Conservation (phyloP, 2,888 invertebrate genomes). For the Tetragonula carbonaria region DNA sequence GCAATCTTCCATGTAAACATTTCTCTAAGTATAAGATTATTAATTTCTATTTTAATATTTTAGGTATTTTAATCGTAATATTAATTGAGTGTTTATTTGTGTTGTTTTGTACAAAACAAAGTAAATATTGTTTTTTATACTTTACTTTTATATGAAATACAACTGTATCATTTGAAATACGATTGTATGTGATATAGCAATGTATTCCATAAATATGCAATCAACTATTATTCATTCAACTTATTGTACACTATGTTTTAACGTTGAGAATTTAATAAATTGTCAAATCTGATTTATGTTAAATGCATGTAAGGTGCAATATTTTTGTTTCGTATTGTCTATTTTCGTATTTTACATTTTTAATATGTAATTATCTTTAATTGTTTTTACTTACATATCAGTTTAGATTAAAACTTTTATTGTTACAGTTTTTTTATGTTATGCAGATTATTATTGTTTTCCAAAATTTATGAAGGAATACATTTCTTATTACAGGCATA, state of each 20-base stretch:
- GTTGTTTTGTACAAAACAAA: background rate
- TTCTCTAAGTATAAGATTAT: constrained; percentile 29
- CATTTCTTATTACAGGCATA: constrained; percentile 64
- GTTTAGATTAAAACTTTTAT: background rate
- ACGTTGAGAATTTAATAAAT: constrained; percentile 25
- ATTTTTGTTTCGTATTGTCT: constrained; percentile 11
- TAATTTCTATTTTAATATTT: constrained; percentile 1
- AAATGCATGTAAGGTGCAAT: constrained; percentile 25
- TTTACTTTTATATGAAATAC: constrained; percentile 3
- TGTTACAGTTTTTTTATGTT: background rate
- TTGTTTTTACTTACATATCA: background rate
- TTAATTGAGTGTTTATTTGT: constrained; percentile 21
- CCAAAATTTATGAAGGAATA: constrained; percentile 22
- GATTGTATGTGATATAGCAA: constrained; percentile 22
- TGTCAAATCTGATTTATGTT: constrained; percentile 1
- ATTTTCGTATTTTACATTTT: background rate
- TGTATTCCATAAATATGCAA: constrained; percentile 27
- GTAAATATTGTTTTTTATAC: constrained; percentile 12
- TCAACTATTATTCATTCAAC: background rate
- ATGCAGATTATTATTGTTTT: constrained; percentile 16
- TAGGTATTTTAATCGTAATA: constrained; percentile 14
- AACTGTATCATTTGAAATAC: constrained; percentile 15
- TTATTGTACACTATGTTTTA: constrained; percentile 19
- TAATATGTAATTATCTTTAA: background rate
- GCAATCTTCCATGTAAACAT: constrained; percentile 47